Evolutionary conservation across 2,797 vertebrate species (phyloP), one percentile per base, ranked within the genome.

Genomic region (Agapornis canus): DNA sequence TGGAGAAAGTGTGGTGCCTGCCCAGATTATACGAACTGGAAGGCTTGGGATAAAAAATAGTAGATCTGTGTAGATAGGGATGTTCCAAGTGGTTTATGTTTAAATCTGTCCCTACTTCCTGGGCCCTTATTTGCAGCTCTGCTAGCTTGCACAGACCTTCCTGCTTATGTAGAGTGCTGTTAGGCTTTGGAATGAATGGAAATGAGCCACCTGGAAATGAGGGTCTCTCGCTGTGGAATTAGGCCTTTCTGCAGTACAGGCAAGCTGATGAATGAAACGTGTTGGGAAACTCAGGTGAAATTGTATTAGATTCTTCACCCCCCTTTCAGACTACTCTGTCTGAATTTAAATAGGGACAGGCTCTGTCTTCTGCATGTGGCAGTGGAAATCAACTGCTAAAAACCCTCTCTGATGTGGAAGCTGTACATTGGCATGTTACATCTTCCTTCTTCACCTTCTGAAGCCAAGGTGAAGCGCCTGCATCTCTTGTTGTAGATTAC

Each of bases 221-320:
- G 77, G 40, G 71, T 42, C 13, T 79, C 18, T 48, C 23, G 0
- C 15, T 49, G 88, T 42, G 21, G 60, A 66, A 37, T 10, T 65
- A 29, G 40, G 65, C 4, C 76, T 86, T 87, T 70, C 64, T 90
- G 76, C 89, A 82, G 52, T 49, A 42, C 42, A 23, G 63, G 32
- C 65, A 75, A 68, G 45, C 75, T 92, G 89, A 56, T 82, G 91
- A 82, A 86, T 83, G 80, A 89, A 84, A 69, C 59, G 10, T 51
- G 6, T 17, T 63, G 73, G 31, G 25, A 60, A 48, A 15, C 51
- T 49, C 63, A 14, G 31, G 29, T 89, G 82, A 32, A 77, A 63
- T 22, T 5, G 35, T 45, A 2, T 37, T 56, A 5, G 8, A 25
- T 10, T 61, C 86, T 23, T 59, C 54, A 70, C 7, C 7, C 27